These are phyloP conservation scores for Autographa pulchrina DNA, from an alignment of 2,888 invertebrate species.

Conservation along the genomic window DNA sequence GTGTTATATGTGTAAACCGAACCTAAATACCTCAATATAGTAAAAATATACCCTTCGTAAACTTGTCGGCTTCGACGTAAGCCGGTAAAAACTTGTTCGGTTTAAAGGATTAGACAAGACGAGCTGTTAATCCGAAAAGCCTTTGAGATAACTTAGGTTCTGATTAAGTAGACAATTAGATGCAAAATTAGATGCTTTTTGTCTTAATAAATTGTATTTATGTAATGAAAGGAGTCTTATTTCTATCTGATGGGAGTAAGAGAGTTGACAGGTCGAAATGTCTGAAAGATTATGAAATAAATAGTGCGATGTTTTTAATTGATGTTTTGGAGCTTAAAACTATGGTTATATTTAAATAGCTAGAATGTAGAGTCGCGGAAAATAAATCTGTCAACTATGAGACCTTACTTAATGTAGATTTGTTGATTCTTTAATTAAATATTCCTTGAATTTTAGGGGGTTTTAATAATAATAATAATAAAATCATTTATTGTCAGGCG, in stretches of 20 bases:
- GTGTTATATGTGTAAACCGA: conserved; percentile 8
- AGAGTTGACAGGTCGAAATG: too few species aligned
- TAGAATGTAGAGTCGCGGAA: too few species aligned
- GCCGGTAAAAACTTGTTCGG: conserved; percentile 29
- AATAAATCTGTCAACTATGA: too few species aligned
- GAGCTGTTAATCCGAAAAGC: conserved; percentile 31
- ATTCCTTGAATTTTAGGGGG: too few species aligned
- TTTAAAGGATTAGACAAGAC: conserved; percentile 40
- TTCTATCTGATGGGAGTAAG: background rate
- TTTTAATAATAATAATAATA: too few species aligned
- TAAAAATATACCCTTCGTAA: conserved; percentile 19
- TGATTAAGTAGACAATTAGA: conserved; percentile 12
- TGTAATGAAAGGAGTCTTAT: background rate
- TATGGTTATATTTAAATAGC: too few species aligned
- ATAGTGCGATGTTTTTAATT: too few species aligned
- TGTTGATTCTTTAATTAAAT: too few species aligned
- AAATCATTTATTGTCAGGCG: too few species aligned
- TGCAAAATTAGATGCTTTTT: conserved; percentile 13
- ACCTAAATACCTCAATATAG: conserved; percentile 34
- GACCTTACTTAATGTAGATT: too few species aligned
- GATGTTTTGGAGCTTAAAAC: too few species aligned
- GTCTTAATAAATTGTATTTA: conserved; percentile 14
- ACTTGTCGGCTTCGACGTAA: conserved; percentile 11
- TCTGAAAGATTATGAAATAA: too few species aligned
- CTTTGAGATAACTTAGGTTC: conserved; percentile 10